Evolutionary conservation across 2,888 invertebrate species (phyloP), one percentile per base, ranked within the genome.

Genomic region (Brachycybe producta): DNA sequence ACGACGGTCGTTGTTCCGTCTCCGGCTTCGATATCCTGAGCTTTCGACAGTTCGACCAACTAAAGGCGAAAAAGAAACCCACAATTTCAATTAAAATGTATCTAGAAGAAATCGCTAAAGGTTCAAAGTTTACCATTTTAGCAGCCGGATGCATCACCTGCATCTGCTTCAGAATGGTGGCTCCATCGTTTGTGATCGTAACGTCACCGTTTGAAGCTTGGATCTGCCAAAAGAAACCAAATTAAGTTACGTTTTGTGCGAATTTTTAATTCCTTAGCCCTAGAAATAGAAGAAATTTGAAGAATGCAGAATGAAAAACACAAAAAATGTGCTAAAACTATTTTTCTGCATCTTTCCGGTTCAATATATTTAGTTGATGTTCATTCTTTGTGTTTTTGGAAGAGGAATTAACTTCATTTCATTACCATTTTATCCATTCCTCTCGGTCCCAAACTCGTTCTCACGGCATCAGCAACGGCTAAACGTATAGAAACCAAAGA

Each of bases 351-450:
- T n/a, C n/a, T n/a, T n/a, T n/a, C n/a, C n/a, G n/a, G n/a, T n/a
- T n/a, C n/a, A n/a, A 30, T 30, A 11, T 38, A 38, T 38, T 38
- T 13, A 38, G 11, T 38, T 38, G 11, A 38, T 13, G 7, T 7
- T 17, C 38, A 38, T 38, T 38, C 7, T 15, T 13, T 38, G 11
- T 8, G 24, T 8, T 17, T 8, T 21, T 8, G 15, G 23, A n/a
- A n/a, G n/a, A n/a, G n/a, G n/a, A n/a, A n/a, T n/a, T n/a, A n/a
- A 21, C 11, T 17, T 24, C 13, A 41, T 27, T 21, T 30, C 35
- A 44, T 68, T 75, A 87, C 86, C 98, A 98, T 98, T 77, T 98
- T 98, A 67, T 98, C 98, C 98, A 98, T 98, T 56, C 98, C 97
- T 59, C 90, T 78, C 19, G 98, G 98, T 3, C 98, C 98, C 69